Percentiles rank a stretch among this genome's conserved stretches.
These are phyloP conservation scores for Hirudo medicinalis DNA, from an alignment of 1,140 invertebrate genomes.

Conservation along the genomic window DNA sequence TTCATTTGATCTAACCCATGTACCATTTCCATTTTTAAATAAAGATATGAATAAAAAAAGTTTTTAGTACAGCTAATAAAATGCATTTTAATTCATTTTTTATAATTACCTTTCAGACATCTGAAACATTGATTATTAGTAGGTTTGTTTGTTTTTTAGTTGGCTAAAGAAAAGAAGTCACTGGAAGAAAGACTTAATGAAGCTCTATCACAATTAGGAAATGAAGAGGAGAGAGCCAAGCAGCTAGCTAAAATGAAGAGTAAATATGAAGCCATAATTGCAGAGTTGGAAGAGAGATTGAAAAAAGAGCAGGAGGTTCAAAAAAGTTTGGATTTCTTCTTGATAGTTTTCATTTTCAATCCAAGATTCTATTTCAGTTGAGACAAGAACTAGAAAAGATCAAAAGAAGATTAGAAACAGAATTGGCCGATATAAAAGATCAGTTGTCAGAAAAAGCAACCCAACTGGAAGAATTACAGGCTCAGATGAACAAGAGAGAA, in stretches of 20 bases:
- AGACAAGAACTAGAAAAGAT: conserved; percentile 82
- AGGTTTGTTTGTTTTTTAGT: conserved; percentile 28
- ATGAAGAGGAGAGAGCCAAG: conserved; percentile 96
- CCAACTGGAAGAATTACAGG: conserved; percentile 74
- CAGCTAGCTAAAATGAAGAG: conserved; percentile 83
- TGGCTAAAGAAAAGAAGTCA: conserved; percentile 81
- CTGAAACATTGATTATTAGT: conserved; percentile 50
- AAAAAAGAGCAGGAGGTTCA: conserved; percentile 63
- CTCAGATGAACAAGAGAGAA: conserved; percentile 77
- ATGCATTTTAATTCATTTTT: no score
- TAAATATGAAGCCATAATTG: conserved; percentile 88
- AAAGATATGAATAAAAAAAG: no score
- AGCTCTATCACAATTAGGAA: conserved; percentile 73
- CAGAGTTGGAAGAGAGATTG: conserved; percentile 80
- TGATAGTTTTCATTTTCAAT: background rate
- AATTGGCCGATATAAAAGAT: conserved; percentile 74
- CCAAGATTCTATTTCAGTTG: conserved; percentile 46
- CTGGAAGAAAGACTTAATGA: conserved; percentile 83
- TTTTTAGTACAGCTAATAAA: no score
- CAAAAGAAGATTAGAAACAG: conserved; percentile 63
- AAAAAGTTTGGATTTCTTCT: background rate
- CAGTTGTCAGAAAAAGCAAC: conserved; percentile 72
- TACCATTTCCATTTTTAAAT: no score
- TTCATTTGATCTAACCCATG: no score
- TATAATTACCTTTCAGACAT: conserved; percentile 39